These are phyloP conservation scores for Chlorodrepanis virens DNA, from an alignment of 2,113 vertebrate species.

Conservation along the genomic window DNA sequence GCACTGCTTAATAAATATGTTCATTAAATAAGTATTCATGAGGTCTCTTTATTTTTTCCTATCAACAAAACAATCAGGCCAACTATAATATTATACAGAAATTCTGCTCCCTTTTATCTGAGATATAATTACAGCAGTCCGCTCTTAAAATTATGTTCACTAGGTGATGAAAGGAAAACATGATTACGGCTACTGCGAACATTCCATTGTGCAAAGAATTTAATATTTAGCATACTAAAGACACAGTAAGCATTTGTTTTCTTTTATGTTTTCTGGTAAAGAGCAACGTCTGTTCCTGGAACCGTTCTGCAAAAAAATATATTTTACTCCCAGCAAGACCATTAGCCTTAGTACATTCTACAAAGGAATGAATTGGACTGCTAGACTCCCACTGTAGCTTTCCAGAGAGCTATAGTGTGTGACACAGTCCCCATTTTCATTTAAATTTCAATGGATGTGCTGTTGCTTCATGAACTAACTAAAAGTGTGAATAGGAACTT, in stretches of 20 bases:
- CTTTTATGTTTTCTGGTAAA: slow-evolving; percentile 60
- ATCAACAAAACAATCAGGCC: slow-evolving; percentile 64
- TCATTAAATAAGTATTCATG: slow-evolving; percentile 70
- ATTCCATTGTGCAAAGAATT: slow-evolving; percentile 59
- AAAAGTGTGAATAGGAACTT: slow-evolving; percentile 48
- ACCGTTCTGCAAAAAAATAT: slow-evolving; percentile 17
- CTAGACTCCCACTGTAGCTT: slow-evolving; percentile 60
- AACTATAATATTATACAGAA: slow-evolving; percentile 63
- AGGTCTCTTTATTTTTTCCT: slow-evolving; percentile 28
- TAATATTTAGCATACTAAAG: slow-evolving; percentile 63
- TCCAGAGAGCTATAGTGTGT: slow-evolving; percentile 53
- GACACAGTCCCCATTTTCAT: slow-evolving; percentile 59
- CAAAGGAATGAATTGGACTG: slow-evolving; percentile 61
- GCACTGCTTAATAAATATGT: slow-evolving; percentile 69
- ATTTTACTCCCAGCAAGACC: slow-evolving; percentile 57
- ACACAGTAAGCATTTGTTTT: slow-evolving; percentile 50
- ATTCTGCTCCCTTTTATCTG: slow-evolving; percentile 43
- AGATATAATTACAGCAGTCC: slow-evolving; percentile 55
- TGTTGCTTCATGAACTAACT: slow-evolving; percentile 43
- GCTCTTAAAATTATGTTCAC: slow-evolving; percentile 61
- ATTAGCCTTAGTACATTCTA: slow-evolving; percentile 59
- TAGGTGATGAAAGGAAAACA: slow-evolving; percentile 66
- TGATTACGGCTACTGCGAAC: slow-evolving; percentile 54
- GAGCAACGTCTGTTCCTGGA: slow-evolving; percentile 52
- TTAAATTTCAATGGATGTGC: slow-evolving; percentile 59